Evolutionary conservation across 2,888 invertebrate species (phyloP).

Genomic region (Chloromyia formosa): DNA sequence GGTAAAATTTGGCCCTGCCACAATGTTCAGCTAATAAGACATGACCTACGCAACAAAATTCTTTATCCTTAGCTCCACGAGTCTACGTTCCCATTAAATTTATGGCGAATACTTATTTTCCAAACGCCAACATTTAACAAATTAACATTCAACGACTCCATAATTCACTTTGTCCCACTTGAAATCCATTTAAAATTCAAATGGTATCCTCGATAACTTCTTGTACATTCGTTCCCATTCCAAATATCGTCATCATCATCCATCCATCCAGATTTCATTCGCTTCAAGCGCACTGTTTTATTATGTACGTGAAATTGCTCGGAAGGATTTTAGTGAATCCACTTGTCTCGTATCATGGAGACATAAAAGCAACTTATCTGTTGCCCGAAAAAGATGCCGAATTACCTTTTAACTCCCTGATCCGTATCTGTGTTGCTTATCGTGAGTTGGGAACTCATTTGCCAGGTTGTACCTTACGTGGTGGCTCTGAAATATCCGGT

Average conservation of each 20-base stretch:
- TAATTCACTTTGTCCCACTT: conserved; percentile 6
- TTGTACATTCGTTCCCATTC: background rate
- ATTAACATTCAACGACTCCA: background rate
- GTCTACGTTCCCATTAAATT: background rate
- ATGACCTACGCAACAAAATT: too few relatives aligned
- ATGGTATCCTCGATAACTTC: background rate
- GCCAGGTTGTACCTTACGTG: too few relatives aligned
- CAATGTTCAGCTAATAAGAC: too few relatives aligned
- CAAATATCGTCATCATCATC: background rate
- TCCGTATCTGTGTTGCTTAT: background rate
- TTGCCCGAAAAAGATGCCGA: background rate
- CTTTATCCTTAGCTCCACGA: too few relatives aligned
- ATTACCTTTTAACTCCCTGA: conserved; percentile 2
- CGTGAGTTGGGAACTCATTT: background rate
- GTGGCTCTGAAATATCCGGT: too few relatives aligned
- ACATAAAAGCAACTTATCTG: too few relatives aligned
- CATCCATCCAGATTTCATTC: background rate
- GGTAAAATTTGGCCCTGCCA: too few relatives aligned
- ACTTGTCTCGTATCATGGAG: conserved; percentile 13
- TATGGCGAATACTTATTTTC: background rate
- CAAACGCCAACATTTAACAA: background rate
- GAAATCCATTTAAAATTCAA: background rate
- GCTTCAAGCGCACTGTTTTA: conserved; percentile 15
- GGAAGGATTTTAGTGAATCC: conserved; percentile 40
- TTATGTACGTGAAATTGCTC: conserved; percentile 42